Evolutionary conservation across 2,797 vertebrate species (phyloP), one percentile per base, ranked within the genome.

Genomic region (Poecile montanus): DNA sequence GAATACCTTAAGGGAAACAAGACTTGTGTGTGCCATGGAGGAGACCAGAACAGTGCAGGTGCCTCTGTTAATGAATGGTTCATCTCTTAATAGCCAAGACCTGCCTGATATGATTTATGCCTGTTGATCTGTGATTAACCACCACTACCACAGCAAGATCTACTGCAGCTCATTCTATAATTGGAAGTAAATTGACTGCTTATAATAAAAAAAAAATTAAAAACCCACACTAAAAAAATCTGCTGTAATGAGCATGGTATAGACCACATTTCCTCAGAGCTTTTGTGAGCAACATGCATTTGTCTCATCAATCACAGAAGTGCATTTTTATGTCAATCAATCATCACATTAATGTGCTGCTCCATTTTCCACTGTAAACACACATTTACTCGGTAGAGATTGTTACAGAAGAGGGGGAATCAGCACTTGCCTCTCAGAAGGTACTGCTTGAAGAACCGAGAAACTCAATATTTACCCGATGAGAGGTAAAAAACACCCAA

Each of bases 401-500:
- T 25, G 75, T 56, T 61, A 47, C 1, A 75, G 38, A 44, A n/a
- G 8, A 11, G 15, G 54, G 54, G 36, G 50, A 88, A 82, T 13
- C 40, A 16, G 45, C 25, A 56, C 26, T 68, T 50, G 42, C 27
- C 16, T 88, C 88, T 89, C 47, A 48, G 7, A 70, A 19, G 19
- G n/a, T 48, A 29, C 36, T 90, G 12, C 30, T 4, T 34, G 54
- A 76, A 83, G 54, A 88, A 72, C 4, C 44, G 62, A 93, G 47
- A 77, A 95, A 95, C 62, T 66, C 89, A 93, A 30, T 93, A 88
- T 88, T 96, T 87, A 73, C 71, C 34, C 78, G 77, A 82, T 27
- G 13, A 85, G 7, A 60, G 11, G 67, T n/a, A 19, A 78, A 48
- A 66, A 66, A 26, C 2, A 6, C 29, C 42, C 36, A 27, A 63